These are phyloP conservation scores for Cryptomyrus ogoouensis DNA, from an alignment of 2,113 vertebrate genomes.

Conservation along the genomic window DNA sequence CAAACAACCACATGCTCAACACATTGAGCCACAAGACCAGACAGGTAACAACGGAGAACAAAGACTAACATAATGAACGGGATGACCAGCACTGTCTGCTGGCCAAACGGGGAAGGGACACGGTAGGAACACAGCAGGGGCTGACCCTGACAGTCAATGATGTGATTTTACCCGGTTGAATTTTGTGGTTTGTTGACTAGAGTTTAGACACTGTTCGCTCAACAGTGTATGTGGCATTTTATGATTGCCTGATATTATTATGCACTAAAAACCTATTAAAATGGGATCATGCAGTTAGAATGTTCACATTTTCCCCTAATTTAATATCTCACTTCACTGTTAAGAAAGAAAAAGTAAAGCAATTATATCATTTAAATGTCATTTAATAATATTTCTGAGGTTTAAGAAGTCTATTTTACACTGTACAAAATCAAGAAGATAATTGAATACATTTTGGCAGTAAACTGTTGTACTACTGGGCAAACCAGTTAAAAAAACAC, in stretches of 20 bases:
- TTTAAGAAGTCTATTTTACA: not conserved
- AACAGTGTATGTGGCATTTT: not conserved
- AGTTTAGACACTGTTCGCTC: not conserved
- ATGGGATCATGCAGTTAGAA: not conserved
- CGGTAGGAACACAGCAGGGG: too few relatives aligned
- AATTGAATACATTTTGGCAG: not conserved
- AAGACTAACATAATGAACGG: too few relatives aligned
- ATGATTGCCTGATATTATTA: not conserved
- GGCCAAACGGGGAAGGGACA: too few relatives aligned
- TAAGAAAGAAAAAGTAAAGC: not conserved
- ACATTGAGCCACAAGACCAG: too few relatives aligned
- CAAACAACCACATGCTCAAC: too few relatives aligned
- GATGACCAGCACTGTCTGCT: too few relatives aligned
- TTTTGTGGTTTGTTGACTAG: not conserved
- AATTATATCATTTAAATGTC: not conserved
- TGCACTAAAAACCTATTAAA: not conserved
- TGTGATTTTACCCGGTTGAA: not conserved
- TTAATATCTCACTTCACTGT: not conserved
- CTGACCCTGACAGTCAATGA: too few relatives aligned
- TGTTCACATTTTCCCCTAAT: not conserved
- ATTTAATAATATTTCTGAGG: not conserved
- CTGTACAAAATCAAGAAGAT: not conserved
- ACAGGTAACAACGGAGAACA: too few relatives aligned
- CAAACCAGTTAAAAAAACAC: not conserved
- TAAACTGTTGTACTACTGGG: not conserved